Evolutionary conservation across 2,797 vertebrate species (phyloP).

Genomic region (Gymnocypris eckloni): DNA sequence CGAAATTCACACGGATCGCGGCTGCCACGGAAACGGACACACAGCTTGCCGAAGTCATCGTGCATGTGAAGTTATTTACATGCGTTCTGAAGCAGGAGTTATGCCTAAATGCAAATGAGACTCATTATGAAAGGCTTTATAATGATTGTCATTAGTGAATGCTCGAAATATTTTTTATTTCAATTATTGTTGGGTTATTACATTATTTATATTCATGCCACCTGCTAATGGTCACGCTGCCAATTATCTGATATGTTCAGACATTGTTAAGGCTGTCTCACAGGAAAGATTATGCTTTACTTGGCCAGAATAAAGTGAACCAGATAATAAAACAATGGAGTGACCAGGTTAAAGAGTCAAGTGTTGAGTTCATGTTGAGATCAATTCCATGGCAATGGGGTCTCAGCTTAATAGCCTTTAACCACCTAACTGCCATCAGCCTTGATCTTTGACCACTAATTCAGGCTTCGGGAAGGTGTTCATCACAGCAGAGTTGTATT

Average conservation of each 20-base stretch:
- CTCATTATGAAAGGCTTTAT: conserved; percentile 9
- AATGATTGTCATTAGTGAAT: not conserved
- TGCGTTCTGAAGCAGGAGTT: conserved; percentile 21
- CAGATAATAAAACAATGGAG: not conserved
- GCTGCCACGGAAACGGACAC: conserved; percentile 17
- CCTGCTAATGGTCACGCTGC: not conserved
- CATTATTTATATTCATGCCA: not conserved
- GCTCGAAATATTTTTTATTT: not conserved
- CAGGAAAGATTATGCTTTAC: not conserved
- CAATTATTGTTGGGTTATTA: not conserved
- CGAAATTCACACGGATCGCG: conserved; percentile 16
- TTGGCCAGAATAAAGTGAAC: not conserved
- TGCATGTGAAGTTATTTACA: conserved; percentile 29
- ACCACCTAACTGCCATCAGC: not conserved
- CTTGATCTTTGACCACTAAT: not conserved
- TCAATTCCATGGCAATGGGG: not conserved
- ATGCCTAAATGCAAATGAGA: conserved; percentile 17
- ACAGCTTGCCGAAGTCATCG: conserved; percentile 26
- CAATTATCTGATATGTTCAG: not conserved
- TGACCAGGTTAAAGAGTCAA: not conserved
- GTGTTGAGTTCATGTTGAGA: not conserved
- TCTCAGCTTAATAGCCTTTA: not conserved
- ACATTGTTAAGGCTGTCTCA: not conserved
- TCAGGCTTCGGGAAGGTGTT: not conserved
- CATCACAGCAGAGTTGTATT: not conserved